Evolutionary conservation across 2,113 vertebrate genomes (phyloP), one percentile per base, ranked within the genome.

Genomic region (Petrocephalus microphthalmus): DNA sequence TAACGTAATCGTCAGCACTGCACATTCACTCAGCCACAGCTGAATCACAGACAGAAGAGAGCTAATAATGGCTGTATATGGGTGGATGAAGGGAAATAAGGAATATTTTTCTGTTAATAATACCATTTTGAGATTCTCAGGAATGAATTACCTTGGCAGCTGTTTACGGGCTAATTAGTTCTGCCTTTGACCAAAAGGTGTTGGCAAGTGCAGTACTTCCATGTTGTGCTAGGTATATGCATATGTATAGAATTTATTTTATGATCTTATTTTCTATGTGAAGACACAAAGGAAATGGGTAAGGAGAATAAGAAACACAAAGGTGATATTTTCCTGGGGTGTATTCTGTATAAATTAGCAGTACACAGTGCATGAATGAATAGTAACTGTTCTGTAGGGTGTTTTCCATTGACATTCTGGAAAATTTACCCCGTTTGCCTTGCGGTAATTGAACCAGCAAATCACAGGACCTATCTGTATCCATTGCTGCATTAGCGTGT

Each of bases 81-180:
- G 54, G 85, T 89, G 88, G 85, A 74, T 89, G 88, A 88, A 92
- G 42, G 87, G 89, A 89, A 51, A 88, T 67, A 84, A 87, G 89
- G 88, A 91, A 85, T 91, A 88, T 89, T 87, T 37, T 64, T 89
- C 60, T 67, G 60, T 67, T 67, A 29, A 67, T 67, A 29, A 67
- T 86, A 89, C 74, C 49, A 87, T 91, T 85, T 57, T 60, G 20
- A 42, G 20, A n/a, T 87, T 90, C 90, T 92, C 89, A 90, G 90
- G 90, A 90, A 91, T 89, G 88, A 57, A 89, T 91, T 92, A 86
- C 85, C 87, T 90, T 90, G 90, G 90, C 85, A 90, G 91, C 90
- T 54, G 87, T 88, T 90, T 90, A 87, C 84, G 88, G 81, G 88
- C 91, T 89, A 90, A 91, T 92, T 89, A 91, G 89, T 90, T 87